phyloP scores from a whole-genome alignment of 2,113 vertebrate genomes.

The Lepisosteus osseus region DNA sequence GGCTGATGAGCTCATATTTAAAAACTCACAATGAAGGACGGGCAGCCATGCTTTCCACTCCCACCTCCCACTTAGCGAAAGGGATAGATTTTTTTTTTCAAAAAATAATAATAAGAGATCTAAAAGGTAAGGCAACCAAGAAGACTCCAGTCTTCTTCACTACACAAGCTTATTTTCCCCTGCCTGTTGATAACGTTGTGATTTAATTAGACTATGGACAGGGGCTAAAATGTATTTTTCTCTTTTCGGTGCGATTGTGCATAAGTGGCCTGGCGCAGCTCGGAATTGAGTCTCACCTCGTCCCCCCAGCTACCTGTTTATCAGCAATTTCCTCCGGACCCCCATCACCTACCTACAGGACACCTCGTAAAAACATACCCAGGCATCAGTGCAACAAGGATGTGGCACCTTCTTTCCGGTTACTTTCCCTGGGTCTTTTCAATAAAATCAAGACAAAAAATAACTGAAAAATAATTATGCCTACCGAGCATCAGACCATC shows the following conservation, averaged over 20 bases:
- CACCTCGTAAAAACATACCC: slow-evolving; percentile 89
- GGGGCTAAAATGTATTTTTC: slow-evolving; percentile 28
- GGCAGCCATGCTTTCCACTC: slow-evolving; percentile 73
- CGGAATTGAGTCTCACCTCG: slow-evolving; percentile 65
- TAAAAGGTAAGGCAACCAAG: slow-evolving; percentile 45
- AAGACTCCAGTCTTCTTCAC: slow-evolving; percentile 35
- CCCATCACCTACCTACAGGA: slow-evolving; percentile 78
- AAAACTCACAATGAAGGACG: slow-evolving; percentile 59
- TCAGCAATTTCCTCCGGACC: slow-evolving; percentile 78
- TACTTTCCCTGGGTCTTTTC: slow-evolving; percentile 62
- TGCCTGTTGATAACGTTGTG: slow-evolving; percentile 30
- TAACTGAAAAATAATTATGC: slow-evolving; percentile 88
- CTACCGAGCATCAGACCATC: slow-evolving; percentile 70
- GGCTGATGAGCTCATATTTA: slow-evolving; percentile 68
- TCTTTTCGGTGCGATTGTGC: slow-evolving; percentile 26
- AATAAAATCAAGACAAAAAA: slow-evolving; percentile 96
- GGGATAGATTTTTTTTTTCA: slow-evolving; percentile 39
- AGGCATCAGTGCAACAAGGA: slow-evolving; percentile 67
- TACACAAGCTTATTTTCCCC: slow-evolving; percentile 28
- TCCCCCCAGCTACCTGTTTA: slow-evolving; percentile 79
- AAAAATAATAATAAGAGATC: slow-evolving; percentile 49
- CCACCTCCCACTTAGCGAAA: slow-evolving; percentile 62
- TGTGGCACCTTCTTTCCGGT: slow-evolving; percentile 57
- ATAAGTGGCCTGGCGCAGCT: slow-evolving; percentile 69
- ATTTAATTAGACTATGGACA: slow-evolving; percentile 33